These are phyloP conservation scores for Caenorhabditis tropicalis DNA, from an alignment of 1,140 invertebrate genomes.

Conservation along the genomic window DNA sequence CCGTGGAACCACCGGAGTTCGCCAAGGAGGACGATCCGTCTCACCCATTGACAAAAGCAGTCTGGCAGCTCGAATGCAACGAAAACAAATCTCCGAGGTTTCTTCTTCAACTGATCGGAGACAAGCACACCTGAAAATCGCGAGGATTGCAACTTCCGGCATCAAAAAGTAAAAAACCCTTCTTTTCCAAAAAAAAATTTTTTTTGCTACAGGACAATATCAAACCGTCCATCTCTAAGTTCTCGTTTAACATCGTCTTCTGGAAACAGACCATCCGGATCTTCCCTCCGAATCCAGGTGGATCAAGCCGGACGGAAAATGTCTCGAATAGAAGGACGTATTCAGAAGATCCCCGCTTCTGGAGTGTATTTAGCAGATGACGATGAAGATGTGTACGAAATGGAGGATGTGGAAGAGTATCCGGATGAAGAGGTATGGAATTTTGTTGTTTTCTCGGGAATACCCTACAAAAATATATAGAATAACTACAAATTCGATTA, in stretches of 20 bases:
- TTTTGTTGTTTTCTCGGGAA: not conserved
- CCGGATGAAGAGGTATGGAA: not conserved
- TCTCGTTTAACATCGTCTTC: not conserved
- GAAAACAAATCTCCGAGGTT: not conserved
- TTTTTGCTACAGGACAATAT: not conserved
- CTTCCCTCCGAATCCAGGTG: not conserved
- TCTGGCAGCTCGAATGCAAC: slow-evolving; percentile 1
- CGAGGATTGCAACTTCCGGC: not conserved
- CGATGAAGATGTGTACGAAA: not conserved
- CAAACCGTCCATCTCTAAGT: slow-evolving; percentile 3
- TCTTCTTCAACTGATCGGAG: not conserved
- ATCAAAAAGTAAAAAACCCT: not conserved
- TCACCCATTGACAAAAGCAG: slow-evolving; percentile 40
- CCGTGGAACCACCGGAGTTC: slow-evolving; percentile 41
- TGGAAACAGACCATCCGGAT: not conserved
- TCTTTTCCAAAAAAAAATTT: not conserved
- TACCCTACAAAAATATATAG: not conserved
- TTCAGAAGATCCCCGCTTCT: not conserved
- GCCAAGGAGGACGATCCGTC: slow-evolving; percentile 29
- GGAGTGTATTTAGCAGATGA: not conserved
- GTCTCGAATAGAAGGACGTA: not conserved
- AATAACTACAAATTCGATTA: too few species aligned
- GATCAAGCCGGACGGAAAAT: not conserved
- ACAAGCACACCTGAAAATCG: not conserved
- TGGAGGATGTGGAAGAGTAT: slow-evolving; percentile 4